These are phyloP conservation scores for Morone saxatilis DNA, from an alignment of 2,113 vertebrate genomes.

Conservation along the genomic window DNA sequence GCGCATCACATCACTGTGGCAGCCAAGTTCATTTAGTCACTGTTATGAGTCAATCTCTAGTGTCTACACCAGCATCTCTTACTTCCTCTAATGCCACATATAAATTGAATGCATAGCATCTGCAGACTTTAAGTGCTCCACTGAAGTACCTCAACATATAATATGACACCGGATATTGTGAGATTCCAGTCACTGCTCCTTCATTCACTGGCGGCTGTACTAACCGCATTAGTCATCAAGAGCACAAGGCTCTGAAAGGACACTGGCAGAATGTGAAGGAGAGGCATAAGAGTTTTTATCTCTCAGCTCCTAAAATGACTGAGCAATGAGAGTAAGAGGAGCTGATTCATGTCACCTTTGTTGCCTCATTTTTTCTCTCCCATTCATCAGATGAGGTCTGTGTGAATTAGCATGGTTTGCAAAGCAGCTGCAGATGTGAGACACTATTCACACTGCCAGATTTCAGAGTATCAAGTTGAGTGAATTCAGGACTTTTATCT, in stretches of 20 bases:
- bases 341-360: slow-evolving; percentile 65
- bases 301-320: slow-evolving; percentile 44
- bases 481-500: slow-evolving; percentile 80
- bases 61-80: slow-evolving; percentile 9
- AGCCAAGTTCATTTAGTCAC: slow-evolving; percentile 45
- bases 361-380: slow-evolving; percentile 37
- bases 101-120: slow-evolving; percentile 18
- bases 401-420: slow-evolving; percentile 73
- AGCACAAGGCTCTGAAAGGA: slow-evolving; percentile 45
- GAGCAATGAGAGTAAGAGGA: slow-evolving; percentile 45
- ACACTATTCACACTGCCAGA: slow-evolving; percentile 53
- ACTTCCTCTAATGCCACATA: slow-evolving; percentile 35
- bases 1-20: slow-evolving; percentile 34
- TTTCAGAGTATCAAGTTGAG: slow-evolving; percentile 67
- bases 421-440: slow-evolving; percentile 71
- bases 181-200: slow-evolving; percentile 34
- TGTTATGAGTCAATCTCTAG: slow-evolving; percentile 33
- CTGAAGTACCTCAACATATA: slow-evolving; percentile 22
- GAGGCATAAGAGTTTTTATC: slow-evolving; percentile 43
- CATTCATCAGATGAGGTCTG: slow-evolving; percentile 68
- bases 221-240: slow-evolving; percentile 59
- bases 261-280: slow-evolving; percentile 50
- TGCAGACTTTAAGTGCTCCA: slow-evolving; percentile 20
- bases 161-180: slow-evolving; percentile 22
- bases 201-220: slow-evolving; percentile 36